phyloP scores from a whole-genome alignment of 2,113 vertebrate genomes.

The Equus quagga region DNA sequence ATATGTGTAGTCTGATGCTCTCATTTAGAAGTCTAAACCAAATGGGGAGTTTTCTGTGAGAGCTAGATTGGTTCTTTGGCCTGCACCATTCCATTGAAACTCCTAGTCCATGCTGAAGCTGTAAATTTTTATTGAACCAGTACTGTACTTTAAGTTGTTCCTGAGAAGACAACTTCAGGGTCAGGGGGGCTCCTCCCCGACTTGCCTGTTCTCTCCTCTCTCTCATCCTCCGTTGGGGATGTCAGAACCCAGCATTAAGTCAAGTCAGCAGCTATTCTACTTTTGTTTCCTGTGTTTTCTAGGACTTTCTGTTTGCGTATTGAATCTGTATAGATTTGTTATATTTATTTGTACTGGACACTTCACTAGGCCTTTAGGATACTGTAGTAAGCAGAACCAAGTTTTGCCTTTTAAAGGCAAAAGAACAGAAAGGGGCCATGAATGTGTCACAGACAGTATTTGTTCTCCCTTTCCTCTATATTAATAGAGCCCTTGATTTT shows the following conservation, averaged over 20 bases:
- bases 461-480: neutral
- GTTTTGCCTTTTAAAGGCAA: neutral
- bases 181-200: neutral
- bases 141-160: rapidly evolving
- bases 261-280: neutral
- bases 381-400: neutral
- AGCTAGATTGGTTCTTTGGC: neutral
- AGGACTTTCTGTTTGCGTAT: neutral
- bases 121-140: neutral
- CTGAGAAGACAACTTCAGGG: neutral
- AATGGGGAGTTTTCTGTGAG: neutral
- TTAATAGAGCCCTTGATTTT: neutral
- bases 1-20: neutral
- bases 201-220: rapidly evolving
- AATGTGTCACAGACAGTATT: neutral
- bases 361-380: neutral
- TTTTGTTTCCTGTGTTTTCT: neutral
- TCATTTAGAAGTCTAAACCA: neutral
- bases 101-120: neutral
- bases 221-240: no score
- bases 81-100: neutral
- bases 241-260: neutral
- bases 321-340: neutral
- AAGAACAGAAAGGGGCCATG: neutral
- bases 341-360: neutral